Conservation (phyloP, 2,888 invertebrate species). For the Galeopsomyia nigrocyanea region DNA sequence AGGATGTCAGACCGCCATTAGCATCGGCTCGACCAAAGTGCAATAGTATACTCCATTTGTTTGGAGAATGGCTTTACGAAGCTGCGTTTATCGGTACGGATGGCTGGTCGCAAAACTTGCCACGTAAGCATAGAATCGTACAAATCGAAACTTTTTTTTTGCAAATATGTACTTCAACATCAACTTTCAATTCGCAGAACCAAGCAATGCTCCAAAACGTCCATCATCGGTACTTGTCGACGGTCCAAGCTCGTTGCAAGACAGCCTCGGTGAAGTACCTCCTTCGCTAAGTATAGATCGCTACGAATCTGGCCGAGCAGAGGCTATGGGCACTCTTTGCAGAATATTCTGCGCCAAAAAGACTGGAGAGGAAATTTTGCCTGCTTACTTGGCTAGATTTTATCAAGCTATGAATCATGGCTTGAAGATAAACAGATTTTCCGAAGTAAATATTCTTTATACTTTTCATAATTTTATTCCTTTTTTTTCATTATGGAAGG, state of each 20-base stretch:
- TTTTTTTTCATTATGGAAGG: neutral
- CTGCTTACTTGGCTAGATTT: conserved; percentile 93
- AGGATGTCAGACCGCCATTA: conserved; percentile 77
- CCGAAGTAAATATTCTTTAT: conserved; percentile 59
- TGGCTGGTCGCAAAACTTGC: conserved; percentile 71
- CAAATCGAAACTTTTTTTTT: conserved; percentile 10
- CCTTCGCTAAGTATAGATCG: conserved; percentile 81
- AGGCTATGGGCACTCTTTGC: conserved; percentile 95
- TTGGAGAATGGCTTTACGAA: conserved; percentile 97
- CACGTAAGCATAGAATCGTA: conserved; percentile 67
- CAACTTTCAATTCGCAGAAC: conserved; percentile 54
- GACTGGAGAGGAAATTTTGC: conserved; percentile 92
- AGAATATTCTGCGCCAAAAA: conserved; percentile 96
- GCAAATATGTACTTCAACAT: conserved; percentile 18
- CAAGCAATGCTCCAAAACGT: conserved; percentile 71
- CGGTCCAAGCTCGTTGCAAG: conserved; percentile 76
- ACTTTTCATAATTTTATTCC: conserved; percentile 3
- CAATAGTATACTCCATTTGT: conserved; percentile 94
- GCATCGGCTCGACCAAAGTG: conserved; percentile 89
- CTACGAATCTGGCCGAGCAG: conserved; percentile 89
- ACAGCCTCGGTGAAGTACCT: conserved; percentile 76
- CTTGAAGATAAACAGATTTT: conserved; percentile 73
- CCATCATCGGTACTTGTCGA: conserved; percentile 79
- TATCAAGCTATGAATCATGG: conserved; percentile 93
- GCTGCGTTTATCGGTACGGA: conserved; percentile 92